Percentiles rank a stretch among this genome's conserved stretches.
phyloP scores from a whole-genome alignment of 2,888 invertebrate species.

The Ophioninae sp. region DNA sequence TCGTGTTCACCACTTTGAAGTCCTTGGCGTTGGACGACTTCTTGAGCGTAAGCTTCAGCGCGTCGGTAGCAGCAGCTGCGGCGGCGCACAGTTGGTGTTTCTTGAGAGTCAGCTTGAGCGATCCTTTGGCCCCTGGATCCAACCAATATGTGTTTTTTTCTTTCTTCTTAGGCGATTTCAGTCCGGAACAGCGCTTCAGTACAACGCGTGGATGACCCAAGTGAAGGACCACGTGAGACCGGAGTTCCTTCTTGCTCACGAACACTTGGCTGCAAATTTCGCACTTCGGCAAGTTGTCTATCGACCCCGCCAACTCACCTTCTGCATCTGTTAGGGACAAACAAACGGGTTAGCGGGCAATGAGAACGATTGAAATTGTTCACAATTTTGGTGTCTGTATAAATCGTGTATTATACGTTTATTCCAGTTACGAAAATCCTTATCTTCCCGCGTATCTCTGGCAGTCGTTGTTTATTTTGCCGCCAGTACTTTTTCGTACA shows the following conservation, averaged over 20 bases:
- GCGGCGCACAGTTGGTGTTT: conserved; percentile 68
- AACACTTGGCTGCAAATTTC: conserved; percentile 77
- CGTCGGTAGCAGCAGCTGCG: conserved; percentile 68
- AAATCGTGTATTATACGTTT: background rate
- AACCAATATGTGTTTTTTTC: conserved; percentile 73
- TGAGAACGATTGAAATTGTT: background rate
- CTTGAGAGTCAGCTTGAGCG: conserved; percentile 76
- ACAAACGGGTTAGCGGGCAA: background rate
- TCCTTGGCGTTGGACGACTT: conserved; percentile 75
- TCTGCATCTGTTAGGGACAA: conserved; percentile 61
- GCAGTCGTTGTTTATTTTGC: background rate
- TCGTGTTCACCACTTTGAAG: conserved; percentile 75
- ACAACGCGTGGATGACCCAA: conserved; percentile 75
- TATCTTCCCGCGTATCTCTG: background rate
- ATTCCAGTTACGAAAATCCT: background rate
- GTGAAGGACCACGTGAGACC: conserved; percentile 74
- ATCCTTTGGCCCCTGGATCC: conserved; percentile 74
- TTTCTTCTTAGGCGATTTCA: conserved; percentile 69
- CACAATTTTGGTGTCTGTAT: background rate
- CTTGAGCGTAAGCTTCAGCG: conserved; percentile 75
- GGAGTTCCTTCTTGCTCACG: conserved; percentile 73
- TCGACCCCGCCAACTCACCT: conserved; percentile 62
- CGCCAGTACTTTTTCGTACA: background rate
- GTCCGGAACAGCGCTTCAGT: conserved; percentile 73
- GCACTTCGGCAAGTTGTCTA: conserved; percentile 69